Evolutionary conservation across 2,888 invertebrate genomes (phyloP).

Genomic region (Mycalesis mineus): DNA sequence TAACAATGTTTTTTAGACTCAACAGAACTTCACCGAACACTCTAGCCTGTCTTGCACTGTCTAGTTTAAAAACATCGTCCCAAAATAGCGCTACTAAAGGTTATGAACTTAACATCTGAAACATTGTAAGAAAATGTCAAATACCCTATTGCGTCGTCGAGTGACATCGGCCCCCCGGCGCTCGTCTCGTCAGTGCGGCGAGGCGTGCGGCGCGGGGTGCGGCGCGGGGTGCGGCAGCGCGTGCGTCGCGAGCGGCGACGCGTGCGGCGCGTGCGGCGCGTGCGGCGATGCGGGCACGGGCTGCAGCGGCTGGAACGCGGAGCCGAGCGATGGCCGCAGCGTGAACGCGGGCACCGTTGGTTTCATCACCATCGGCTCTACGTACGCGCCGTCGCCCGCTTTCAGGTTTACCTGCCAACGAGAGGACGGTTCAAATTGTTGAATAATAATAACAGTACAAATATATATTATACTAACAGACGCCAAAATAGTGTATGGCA

Average conservation of each 20-base stretch:
- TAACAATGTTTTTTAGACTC: too few species aligned
- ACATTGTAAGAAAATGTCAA: conserved; percentile 11
- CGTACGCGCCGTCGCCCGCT: conserved; percentile 62
- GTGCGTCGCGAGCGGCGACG: conserved; percentile 29
- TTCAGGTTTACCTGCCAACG: conserved; percentile 79
- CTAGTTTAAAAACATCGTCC: too few species aligned
- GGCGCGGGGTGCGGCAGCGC: conserved; percentile 19
- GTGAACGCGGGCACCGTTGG: conserved; percentile 84
- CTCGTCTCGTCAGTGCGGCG: conserved; percentile 24
- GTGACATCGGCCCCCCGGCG: conserved; percentile 3
- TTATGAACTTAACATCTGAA: conserved; percentile 1
- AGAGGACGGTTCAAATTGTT: too few species aligned
- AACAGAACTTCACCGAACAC: too few species aligned
- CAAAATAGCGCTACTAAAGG: too few species aligned
- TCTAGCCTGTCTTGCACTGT: too few species aligned
- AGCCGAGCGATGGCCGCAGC: conserved; percentile 87
- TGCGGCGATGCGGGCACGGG: conserved; percentile 40
- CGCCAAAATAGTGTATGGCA: too few species aligned
- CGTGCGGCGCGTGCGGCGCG: conserved; percentile 23
- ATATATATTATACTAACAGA: too few species aligned
- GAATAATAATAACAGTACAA: too few species aligned
- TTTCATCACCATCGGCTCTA: conserved; percentile 71
- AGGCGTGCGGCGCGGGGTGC: conserved; percentile 28
- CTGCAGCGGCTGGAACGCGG: conserved; percentile 87
- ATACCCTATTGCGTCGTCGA: conserved; percentile 13